phyloP scores from a whole-genome alignment of 1,140 invertebrate species.

The Trypoxylus dichotomus region DNA sequence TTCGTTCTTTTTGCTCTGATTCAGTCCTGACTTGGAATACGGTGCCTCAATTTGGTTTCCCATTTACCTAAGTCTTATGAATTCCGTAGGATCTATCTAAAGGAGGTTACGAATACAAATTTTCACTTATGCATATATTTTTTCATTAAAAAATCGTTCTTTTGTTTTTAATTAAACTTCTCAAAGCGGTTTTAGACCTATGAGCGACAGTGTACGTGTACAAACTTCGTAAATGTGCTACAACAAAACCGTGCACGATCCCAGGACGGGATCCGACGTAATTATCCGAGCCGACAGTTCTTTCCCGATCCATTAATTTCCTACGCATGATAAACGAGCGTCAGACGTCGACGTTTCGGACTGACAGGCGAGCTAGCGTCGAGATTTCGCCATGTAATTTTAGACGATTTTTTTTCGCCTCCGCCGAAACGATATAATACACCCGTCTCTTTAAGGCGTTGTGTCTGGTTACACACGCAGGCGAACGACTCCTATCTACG shows the following conservation, averaged over 20 bases:
- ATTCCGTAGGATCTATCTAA: too few species aligned
- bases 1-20: too few species aligned
- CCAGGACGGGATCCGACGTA: not conserved
- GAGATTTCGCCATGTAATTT: not conserved
- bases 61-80: too few species aligned
- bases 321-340: conserved; percentile 15
- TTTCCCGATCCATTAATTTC: conserved; percentile 23
- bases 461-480: not conserved
- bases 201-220: too few species aligned
- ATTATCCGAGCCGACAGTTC: conserved; percentile 14
- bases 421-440: not conserved
- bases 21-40: too few species aligned
- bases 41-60: too few species aligned
- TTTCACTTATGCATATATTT: too few species aligned
- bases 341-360: not conserved
- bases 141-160: too few species aligned
- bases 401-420: not conserved
- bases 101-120: too few species aligned
- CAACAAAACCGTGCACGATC: not conserved
- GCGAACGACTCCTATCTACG: not conserved
- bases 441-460: not conserved
- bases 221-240: not conserved
- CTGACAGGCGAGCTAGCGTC: not conserved
- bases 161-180: too few species aligned
- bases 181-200: too few species aligned